Base-by-base conservation (phyloP, 2,797 vertebrate genomes). In the Apogon talboti region DNA sequence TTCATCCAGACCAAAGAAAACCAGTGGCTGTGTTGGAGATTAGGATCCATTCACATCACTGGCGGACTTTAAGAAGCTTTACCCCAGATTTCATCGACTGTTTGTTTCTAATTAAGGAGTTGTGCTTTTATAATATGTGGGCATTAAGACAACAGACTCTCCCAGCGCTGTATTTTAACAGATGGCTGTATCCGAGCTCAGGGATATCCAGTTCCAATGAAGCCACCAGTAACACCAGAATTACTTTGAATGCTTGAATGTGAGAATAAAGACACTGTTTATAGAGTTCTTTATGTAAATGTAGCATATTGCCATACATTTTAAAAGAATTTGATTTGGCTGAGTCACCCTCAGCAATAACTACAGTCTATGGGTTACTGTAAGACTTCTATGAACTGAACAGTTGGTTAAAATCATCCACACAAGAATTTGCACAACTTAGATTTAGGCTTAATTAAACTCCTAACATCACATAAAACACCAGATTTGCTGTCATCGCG, bases 101-200 rank as follows among this genome's bases (percentile, higher is more conserved):
- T 87, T 88, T 89, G 74, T 81, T 90, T 92, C 84, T 84, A 91
- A 92, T 92, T 87, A 90, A 76, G 45, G 44, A 28, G 76, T 91
- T 89, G 73, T 91, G 87, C 78, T 91, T 91, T 86, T 60, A 37
- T 65, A 76, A 85, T 81, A 78, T 37, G 57, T 42, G 38, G 71
- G 62, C 64, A 84, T 82, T 78, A 74, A 35, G 55, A 72, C 44
- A 85, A 79, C 67, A 88, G 3, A 61, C 72, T 56, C 49, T 54
- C 75, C 57, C 58, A 69, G 67, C 69, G 76, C 59, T 38, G 18
- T 84, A 87, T 88, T 92, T 91, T 73, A 89, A 89, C 90, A 92
- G 92, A 91, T 87, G 89, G 86, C 53, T 56, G 66, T 44, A 71
- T 81, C 9, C 2, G 43, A 35, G 66, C 58, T 52, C 7, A 0